Base-by-base conservation (phyloP, 2,113 vertebrate species). In the Lepus timidus region DNA sequence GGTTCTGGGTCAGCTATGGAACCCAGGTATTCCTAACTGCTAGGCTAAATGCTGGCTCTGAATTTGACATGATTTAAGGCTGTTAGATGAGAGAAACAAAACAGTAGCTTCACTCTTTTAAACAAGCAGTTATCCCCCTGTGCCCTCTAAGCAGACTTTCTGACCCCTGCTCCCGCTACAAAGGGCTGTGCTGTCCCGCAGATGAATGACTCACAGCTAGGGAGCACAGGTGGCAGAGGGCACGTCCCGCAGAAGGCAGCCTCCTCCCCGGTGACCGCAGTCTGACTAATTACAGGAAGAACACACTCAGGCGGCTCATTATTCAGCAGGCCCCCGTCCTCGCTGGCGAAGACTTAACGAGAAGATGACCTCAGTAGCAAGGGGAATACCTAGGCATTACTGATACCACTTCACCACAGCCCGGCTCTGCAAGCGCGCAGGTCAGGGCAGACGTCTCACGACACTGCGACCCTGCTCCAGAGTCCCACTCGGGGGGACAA, bases 321-420 rank as follows among this genome's bases (percentile, higher is more conserved):
- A 84, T 70, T 19, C 79, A 91, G 61, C 9, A 84, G 68, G 44
- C 62, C 89, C 80, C 74, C 91, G 49, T 58, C 14, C 33, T 88
- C 44, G 23, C 91, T 85, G 81, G 87, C 44, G 89, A 70, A 95
- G 62, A 95, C 83, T 83, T 78, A 91, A 73, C 65, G 78, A 92
- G 75, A 88, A 90, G 74, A 94, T 93, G 85, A 85, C 51, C 90
- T 92, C 68, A 91, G 81, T 23, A 88, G 39, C 68, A 94, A 51
- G 25, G 25, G 87, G 52, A 92, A 36, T 80, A 67, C 6, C 68
- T 67, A 75, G 88, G 79, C 51, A 71, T 73, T 84, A 81, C 51
- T 64, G 55, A 88, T 85, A 52, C 65, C 71, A 94, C 74, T 90
- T 78, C 64, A 31, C 25, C 64, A 31, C 80, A 78, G 1, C 23